Base-by-base conservation (phyloP, 2,888 invertebrate species). In the Mythimna vitellina region DNA sequence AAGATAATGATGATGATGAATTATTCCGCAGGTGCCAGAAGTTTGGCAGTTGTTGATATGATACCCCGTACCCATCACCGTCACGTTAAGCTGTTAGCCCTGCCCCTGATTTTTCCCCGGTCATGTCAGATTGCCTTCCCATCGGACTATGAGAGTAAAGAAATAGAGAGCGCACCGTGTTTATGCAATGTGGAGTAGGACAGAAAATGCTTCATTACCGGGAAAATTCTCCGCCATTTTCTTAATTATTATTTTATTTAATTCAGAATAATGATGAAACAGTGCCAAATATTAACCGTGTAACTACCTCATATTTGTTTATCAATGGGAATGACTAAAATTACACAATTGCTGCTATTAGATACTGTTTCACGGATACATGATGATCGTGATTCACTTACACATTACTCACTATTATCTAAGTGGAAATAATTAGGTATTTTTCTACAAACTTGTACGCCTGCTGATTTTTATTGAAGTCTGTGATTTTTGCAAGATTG, bases 321-420 rank as follows among this genome's bases (percentile, higher is more conserved):
- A 46, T 38, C 10, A 22, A 7, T 38, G 38, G 14, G 4, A 58
- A 51, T 14, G 17, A 67, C 8, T 35, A 70, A 77, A 72, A 77
- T 73, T 69, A 74, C 64, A 46, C 61, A 75, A 82, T 76, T 74
- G 66, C 35, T 63, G 68, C 25, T 42, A 80, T 84, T 76, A 74
- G 51, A 67, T n/a, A 46, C 25, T 65, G 56, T 68, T 74, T 73
- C 51, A 65, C 58, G 46, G 56, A 61, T 46, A 14, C 57, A 57
- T 42, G 32, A 65, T 64, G 42, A 35, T 51, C 42, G n/a, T 32
- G 25, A 57, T 29, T 66, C n/a, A 69, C 49, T 46, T 63, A 38
- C 29, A 8, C 49, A 25, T 42, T 73, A 32, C 6, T 10, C 14
- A n/a, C 35, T 38, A 38, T 49, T 65, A 38, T 53, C 53, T 53